Conservation (phyloP, 2,888 invertebrate species). For the Coremacera marginata region DNA sequence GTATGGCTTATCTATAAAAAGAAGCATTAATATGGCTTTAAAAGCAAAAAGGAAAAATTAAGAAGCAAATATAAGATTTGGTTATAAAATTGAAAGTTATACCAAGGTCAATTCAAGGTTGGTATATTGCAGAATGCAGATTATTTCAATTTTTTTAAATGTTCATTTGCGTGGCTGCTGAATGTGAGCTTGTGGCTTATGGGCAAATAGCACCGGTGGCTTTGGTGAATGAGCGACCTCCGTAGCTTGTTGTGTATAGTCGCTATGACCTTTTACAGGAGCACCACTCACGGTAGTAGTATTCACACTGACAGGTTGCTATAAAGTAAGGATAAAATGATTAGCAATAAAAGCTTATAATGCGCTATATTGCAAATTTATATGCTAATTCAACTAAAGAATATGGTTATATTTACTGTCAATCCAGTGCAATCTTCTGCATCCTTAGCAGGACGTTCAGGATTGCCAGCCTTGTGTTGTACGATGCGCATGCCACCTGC, state of each 20-base stretch:
- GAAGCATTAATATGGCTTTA: too few relatives aligned
- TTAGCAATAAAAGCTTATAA: background rate
- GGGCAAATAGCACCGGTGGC: slow-evolving; percentile 76
- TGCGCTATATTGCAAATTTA: background rate
- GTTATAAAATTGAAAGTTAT: background rate
- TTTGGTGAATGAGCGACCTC: slow-evolving; percentile 87
- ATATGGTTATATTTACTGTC: slow-evolving; percentile 72
- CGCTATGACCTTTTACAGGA: slow-evolving; percentile 84
- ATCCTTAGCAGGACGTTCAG: slow-evolving; percentile 76
- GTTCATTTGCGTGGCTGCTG: slow-evolving; percentile 87
- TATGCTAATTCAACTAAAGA: too few relatives aligned
- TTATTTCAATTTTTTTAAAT: slow-evolving; percentile 38
- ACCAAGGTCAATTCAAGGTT: background rate
- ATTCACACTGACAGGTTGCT: slow-evolving; percentile 74
- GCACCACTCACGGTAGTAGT: slow-evolving; percentile 83
- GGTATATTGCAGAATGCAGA: slow-evolving; percentile 11
- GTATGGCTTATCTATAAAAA: too few relatives aligned
- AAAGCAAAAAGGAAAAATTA: background rate
- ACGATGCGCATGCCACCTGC: slow-evolving; percentile 94
- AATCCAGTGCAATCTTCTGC: slow-evolving; percentile 81
- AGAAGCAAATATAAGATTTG: slow-evolving; percentile 1
- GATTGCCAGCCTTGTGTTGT: slow-evolving; percentile 82
- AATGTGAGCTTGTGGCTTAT: slow-evolving; percentile 78
- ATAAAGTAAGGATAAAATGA: background rate
- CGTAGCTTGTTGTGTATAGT: slow-evolving; percentile 90